Conservation (phyloP, 2,113 vertebrate species). For the Tylochromis polylepis region DNA sequence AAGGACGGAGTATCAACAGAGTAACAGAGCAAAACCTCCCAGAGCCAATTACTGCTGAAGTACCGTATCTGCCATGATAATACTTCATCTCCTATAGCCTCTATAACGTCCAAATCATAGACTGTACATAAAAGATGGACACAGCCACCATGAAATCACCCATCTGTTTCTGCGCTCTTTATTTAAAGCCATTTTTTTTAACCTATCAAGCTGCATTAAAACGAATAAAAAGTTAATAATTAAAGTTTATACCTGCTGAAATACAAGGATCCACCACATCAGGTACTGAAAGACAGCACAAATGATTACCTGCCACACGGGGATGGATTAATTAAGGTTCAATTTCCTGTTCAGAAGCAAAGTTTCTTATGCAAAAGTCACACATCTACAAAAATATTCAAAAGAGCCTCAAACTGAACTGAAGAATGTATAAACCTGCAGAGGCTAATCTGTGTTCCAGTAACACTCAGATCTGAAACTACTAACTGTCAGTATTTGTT, state of each 20-base stretch:
- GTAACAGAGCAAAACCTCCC: not conserved
- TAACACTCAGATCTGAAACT: not conserved
- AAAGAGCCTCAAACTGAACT: too few relatives aligned
- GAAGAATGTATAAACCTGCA: too few relatives aligned
- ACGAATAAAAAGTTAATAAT: not conserved
- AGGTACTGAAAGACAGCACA: not conserved
- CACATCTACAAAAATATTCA: not conserved
- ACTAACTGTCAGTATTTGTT: not conserved
- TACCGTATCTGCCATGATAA: not conserved
- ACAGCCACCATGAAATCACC: not conserved
- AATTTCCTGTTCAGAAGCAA: not conserved
- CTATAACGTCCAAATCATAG: fast-evolving
- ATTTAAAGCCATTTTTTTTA: not conserved
- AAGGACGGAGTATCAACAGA: not conserved
- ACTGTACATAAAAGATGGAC: not conserved
- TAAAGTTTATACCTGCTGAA: not conserved
- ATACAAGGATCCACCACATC: not conserved
- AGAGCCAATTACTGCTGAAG: not conserved
- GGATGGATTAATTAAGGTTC: not conserved
- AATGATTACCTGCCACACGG: not conserved
- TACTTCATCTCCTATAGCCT: not conserved
- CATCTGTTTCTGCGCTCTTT: not conserved
- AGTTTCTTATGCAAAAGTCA: not conserved
- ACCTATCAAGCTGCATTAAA: not conserved
- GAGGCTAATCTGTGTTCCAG: too few relatives aligned